phyloP scores from a whole-genome alignment of 1,140 invertebrate genomes.

The Drosophila burlai region DNA sequence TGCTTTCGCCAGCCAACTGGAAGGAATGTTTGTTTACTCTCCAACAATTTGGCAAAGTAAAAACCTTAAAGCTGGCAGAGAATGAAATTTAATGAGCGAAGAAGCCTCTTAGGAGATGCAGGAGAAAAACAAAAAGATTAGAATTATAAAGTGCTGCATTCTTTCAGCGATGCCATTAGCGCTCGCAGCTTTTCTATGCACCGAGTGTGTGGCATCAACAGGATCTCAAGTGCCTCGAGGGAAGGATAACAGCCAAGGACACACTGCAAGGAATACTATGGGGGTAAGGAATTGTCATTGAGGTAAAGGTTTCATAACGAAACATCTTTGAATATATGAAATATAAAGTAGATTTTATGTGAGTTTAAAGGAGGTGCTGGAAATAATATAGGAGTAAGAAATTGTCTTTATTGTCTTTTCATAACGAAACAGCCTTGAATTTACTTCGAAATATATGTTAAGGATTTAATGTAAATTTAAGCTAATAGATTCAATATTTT shows the following conservation, averaged over 20 bases:
- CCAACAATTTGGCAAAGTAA: conserved; percentile 20
- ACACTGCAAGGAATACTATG: conserved; percentile 1
- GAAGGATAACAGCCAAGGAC: conserved; percentile 36
- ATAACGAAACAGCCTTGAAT: neutral
- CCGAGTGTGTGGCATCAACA: conserved; percentile 26
- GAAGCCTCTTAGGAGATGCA: conserved; percentile 1
- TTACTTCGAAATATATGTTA: neutral
- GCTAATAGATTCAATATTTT: neutral
- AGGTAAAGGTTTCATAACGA: neutral
- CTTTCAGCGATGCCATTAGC: conserved; percentile 27
- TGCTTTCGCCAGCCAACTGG: conserved; percentile 42
- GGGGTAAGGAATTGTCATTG: neutral
- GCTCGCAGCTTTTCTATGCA: conserved; percentile 8
- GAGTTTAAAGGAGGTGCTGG: neutral
- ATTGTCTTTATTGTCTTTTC: neutral
- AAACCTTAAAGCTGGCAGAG: conserved; percentile 32
- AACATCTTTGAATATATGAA: neutral
- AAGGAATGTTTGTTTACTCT: conserved; percentile 27
- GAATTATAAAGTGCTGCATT: conserved; percentile 24
- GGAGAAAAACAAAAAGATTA: conserved; percentile 39
- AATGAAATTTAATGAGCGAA: conserved; percentile 23
- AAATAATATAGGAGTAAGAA: neutral
- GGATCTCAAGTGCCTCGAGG: conserved; percentile 22
- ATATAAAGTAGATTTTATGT: neutral
- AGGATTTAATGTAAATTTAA: too few relatives aligned